phyloP scores from a whole-genome alignment of 2,113 vertebrate genomes.

The Rousettus leschenaultii region DNA sequence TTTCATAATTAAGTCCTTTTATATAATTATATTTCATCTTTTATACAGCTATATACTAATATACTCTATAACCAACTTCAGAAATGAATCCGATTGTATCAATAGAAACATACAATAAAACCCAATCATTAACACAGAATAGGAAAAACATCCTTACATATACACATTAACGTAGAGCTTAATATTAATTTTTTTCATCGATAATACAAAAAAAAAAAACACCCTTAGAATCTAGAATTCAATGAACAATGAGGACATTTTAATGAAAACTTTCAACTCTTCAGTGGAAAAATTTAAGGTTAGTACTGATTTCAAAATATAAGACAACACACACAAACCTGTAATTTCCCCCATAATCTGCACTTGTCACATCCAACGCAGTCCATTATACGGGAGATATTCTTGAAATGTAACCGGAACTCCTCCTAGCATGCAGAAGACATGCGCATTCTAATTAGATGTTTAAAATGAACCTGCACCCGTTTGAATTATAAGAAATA shows the following conservation, averaged over 20 bases:
- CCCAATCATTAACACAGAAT: not conserved
- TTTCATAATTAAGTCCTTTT: not conserved
- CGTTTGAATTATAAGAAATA: not conserved
- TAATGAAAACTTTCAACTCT: not conserved
- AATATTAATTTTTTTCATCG: not conserved
- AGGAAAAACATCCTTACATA: not conserved
- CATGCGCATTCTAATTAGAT: not conserved
- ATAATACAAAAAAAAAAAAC: not conserved
- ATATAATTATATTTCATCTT: not conserved
- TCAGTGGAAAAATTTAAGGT: not conserved
- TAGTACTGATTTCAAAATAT: not conserved
- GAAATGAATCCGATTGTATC: slow-evolving; percentile 16
- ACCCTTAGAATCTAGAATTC: not conserved
- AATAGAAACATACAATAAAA: not conserved
- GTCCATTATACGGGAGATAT: slow-evolving; percentile 98
- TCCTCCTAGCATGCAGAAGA: slow-evolving; percentile 87
- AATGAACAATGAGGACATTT: not conserved
- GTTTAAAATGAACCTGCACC: slow-evolving; percentile 29
- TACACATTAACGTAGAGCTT: not conserved
- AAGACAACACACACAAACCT: slow-evolving; percentile 82
- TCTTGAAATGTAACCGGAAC: slow-evolving; percentile 96
- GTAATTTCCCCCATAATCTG: slow-evolving; percentile 96
- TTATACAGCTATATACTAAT: not conserved
- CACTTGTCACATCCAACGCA: slow-evolving; percentile 98
- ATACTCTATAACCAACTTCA: not conserved